These are phyloP conservation scores for Ectobius pallidus DNA, from an alignment of 2,888 invertebrate genomes.

Conservation along the genomic window DNA sequence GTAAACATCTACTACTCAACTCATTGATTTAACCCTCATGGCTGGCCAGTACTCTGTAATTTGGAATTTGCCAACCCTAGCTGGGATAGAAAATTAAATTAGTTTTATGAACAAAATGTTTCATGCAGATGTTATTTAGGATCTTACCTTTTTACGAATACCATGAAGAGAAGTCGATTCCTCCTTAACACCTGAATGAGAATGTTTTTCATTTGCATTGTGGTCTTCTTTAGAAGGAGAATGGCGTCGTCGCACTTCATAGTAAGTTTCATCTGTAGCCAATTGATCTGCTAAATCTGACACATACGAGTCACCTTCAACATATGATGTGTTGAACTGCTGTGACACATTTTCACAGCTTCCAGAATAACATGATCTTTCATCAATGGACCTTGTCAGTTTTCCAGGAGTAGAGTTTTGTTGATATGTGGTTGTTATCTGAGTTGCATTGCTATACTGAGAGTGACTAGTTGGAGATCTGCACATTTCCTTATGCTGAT, in stretches of 20 bases:
- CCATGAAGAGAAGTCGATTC: not conserved
- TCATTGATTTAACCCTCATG: too few species aligned
- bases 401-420: not conserved
- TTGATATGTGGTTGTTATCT: not conserved
- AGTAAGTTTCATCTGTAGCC: not conserved
- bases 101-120: too few species aligned
- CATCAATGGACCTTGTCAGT: not conserved
- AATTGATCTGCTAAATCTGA: not conserved
- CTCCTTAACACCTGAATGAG: not conserved
- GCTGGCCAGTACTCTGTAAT: too few species aligned
- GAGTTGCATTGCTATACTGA: not conserved
- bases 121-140: too few species aligned
- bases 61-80: too few species aligned
- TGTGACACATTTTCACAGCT: too few species aligned
- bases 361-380: not conserved
- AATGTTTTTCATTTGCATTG: too few species aligned
- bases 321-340: too few species aligned
- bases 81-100: too few species aligned
- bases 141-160: too few species aligned
- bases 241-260: not conserved
- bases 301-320: too few species aligned
- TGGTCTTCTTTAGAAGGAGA: not conserved
- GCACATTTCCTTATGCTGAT: not conserved
- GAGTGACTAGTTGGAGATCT: not conserved
- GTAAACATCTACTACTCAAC: too few species aligned